Percentiles rank a stretch among this genome's conserved stretches.
phyloP scores from a whole-genome alignment of 2,113 vertebrate genomes.

The Bothrops jararaca region DNA sequence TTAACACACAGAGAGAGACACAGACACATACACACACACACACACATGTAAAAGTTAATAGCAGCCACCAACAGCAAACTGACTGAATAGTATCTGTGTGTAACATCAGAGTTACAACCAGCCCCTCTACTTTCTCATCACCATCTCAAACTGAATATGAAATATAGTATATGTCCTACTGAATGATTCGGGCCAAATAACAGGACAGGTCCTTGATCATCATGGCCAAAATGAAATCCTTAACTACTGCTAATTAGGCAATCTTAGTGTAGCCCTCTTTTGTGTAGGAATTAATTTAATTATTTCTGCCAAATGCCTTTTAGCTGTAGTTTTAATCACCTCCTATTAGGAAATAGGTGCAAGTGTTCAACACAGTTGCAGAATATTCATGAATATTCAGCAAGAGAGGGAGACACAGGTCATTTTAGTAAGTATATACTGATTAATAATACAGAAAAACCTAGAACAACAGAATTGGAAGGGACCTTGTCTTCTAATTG shows the following conservation, averaged over 20 bases:
- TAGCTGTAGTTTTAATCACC: background rate
- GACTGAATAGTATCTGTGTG: background rate
- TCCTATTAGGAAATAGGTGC: background rate
- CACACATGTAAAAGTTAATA: background rate
- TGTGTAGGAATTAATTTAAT: background rate
- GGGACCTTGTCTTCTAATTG: background rate
- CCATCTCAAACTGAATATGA: background rate
- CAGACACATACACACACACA: too few relatives aligned
- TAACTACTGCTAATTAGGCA: background rate
- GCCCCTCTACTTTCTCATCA: background rate
- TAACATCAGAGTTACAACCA: background rate
- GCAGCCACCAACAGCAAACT: background rate
- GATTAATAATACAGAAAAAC: background rate
- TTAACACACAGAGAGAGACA: background rate
- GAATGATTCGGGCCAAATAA: background rate
- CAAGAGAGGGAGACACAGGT: background rate
- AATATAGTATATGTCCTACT: background rate
- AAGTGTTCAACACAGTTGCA: background rate
- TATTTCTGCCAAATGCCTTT: background rate
- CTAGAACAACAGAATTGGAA: background rate
- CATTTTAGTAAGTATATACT: background rate
- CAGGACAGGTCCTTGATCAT: background rate
- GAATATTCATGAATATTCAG: background rate
- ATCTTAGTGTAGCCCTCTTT: background rate
- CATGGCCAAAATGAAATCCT: background rate